Evolutionary conservation across 2,888 invertebrate species (phyloP), one percentile per base, ranked within the genome.

Genomic region (Brenthis daphne): DNA sequence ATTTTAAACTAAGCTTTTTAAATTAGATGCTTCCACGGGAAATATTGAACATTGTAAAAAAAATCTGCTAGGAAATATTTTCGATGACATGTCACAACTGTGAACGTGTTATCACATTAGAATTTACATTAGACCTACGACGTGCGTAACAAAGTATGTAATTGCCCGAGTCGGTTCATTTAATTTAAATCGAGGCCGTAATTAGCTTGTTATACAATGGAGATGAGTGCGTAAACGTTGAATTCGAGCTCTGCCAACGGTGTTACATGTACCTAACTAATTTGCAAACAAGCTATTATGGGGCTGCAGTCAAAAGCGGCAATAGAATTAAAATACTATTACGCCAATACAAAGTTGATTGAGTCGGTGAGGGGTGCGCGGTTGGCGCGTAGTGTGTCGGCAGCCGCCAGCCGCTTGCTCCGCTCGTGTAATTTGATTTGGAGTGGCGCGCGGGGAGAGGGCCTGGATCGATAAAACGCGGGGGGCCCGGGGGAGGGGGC

Each of bases 261-360:
- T 77, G 80, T 83, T 80, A 81, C 79, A 81, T 82, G 81, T 81
- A 20, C 53, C 63, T 63, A 81, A 82, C 78, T 85, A 85, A 88
- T 88, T 88, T 84, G 82, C 86, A 88, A 89, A 89, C 88, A 88
- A 86, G 83, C 85, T 81, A 85, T 86, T 83, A 83, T 69, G 77
- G 80, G 83, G 82, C 79, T 79, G 80, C 85, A 85, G 83, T 85
- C 83, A 87, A 89, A 89, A 88, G 88, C 88, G 88, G 85, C 86
- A 88, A 91, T 89, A 85, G 85, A 90, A 90, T 92, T 90, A 90
- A 91, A 91, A 92, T 91, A 89, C 90, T 89, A 90, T 90, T 90
- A 89, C 85, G 85, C 83, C 87, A 82, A 88, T 89, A 89, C 87
- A 87, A 86, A 87, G 88, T 90, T 90, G 90, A 91, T 91, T 89